Evolutionary conservation across 1,140 invertebrate genomes (phyloP), one percentile per base, ranked within the genome.

Genomic region (Odontomachus brunneus): DNA sequence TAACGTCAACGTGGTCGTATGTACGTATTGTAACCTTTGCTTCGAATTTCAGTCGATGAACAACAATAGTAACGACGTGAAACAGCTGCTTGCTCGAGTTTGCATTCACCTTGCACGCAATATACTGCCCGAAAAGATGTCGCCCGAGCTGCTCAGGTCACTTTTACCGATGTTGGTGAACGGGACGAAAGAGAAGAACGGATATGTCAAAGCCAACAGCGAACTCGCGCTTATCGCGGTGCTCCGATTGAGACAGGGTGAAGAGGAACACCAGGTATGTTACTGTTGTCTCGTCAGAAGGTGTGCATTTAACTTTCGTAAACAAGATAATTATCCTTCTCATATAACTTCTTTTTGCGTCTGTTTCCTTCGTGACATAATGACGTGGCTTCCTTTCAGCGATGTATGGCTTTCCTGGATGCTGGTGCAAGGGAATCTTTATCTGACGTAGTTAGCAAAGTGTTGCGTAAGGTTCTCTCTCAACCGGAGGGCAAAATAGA

Each of bases 181-280:
- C 94, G 98, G 98, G 73, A 99, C 98, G 24, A 99, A 99, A 94
- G 99, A 99, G 94, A 99, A 99, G 94, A 99, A 99, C 94, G 96
- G 97, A 24, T 97, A 98, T 89, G 98, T 99, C 3, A 97, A 98
- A 92, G 97, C 97, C 1, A 98, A 98, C 94, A 98, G 98, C 80
- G 99, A 99, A 95, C 96, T 97, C 84, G 98, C 98, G 14, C 94
- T 99, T 26, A 96, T 99, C 57, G 96, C 97, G 63, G 95, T 99
- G 81, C 95, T 99, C 51, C 96, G 96, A 85, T 94, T 99, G 82
- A 96, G 97, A 87, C 94, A 97, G 84, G 96, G 97, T 62, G 97
- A 98, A 86, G 94, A 95, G 76, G 96, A 96, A 85, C 95, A 97
- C 90, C 96, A 97, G 95, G 97, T 98, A 94, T 83, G 71, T 74